phyloP scores from a whole-genome alignment of 2,113 vertebrate genomes.

The Enhydra lutris region DNA sequence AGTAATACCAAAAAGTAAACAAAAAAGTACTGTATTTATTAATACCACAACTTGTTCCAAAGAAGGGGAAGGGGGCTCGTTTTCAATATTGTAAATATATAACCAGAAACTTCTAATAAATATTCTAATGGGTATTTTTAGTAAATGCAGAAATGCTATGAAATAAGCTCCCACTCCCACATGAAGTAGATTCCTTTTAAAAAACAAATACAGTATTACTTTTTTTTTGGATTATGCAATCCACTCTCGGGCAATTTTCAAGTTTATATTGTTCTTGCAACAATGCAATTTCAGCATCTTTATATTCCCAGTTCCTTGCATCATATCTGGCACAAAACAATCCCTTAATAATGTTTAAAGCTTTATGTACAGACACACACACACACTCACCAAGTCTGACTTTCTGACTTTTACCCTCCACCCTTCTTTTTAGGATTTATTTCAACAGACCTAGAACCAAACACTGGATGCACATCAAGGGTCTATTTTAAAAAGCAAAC shows the following conservation, averaged over 20 bases:
- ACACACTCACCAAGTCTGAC: neutral
- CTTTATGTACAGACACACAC: neutral
- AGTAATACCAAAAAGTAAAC: neutral
- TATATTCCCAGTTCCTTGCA: neutral
- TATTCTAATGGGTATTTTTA: neutral
- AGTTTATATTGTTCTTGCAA: neutral
- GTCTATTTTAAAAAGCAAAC: neutral
- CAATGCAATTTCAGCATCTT: neutral
- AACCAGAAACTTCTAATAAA: neutral
- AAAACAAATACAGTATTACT: neutral
- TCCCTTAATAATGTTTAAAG: conserved; percentile 4
- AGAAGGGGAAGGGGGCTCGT: neutral
- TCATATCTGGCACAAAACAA: neutral
- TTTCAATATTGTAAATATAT: neutral
- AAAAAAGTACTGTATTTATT: neutral
- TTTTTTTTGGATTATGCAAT: neutral
- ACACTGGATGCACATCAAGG: neutral
- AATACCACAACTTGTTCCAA: conserved; percentile 6
- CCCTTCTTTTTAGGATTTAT: neutral
- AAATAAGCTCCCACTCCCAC: neutral
- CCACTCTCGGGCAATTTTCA: conserved; percentile 15
- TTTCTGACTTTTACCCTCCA: neutral
- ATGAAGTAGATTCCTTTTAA: neutral
- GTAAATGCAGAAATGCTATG: neutral
- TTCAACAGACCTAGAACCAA: neutral